Evolutionary conservation across 2,113 vertebrate species (phyloP).

Genomic region (Catharus fuscescens): DNA sequence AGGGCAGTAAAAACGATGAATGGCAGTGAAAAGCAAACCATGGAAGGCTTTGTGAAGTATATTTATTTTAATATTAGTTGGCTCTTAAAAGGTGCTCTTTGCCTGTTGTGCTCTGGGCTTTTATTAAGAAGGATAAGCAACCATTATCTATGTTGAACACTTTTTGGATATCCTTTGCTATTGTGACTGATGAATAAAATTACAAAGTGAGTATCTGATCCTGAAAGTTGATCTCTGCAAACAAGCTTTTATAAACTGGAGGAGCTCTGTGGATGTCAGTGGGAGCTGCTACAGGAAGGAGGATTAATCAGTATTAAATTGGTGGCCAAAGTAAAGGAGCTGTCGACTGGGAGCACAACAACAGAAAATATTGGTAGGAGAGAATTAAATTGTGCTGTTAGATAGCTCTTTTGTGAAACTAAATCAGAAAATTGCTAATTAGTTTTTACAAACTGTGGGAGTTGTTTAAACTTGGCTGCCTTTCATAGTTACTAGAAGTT

Average conservation of each 20-base stretch:
- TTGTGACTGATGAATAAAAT: conserved; percentile 1
- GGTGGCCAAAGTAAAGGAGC: not conserved
- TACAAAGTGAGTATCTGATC: not conserved
- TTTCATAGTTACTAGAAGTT: not conserved
- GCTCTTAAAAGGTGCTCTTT: not conserved
- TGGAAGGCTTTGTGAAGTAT: not conserved
- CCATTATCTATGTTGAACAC: not conserved
- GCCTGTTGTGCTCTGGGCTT: not conserved
- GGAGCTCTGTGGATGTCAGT: not conserved
- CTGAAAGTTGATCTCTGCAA: not conserved
- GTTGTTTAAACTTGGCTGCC: not conserved
- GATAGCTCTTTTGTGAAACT: not conserved
- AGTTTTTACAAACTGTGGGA: not conserved
- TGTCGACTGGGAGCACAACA: not conserved
- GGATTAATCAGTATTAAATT: not conserved
- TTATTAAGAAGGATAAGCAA: not conserved
- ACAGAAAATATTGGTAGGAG: not conserved
- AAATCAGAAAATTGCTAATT: not conserved
- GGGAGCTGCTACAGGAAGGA: not conserved
- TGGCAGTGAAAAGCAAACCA: not conserved
- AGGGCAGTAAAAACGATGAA: not conserved
- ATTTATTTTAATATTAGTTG: not conserved
- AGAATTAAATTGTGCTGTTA: not conserved
- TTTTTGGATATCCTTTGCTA: not conserved
- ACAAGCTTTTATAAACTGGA: not conserved